Base-by-base conservation (phyloP, 2,888 invertebrate genomes). In the Ophonus ardosiacus region DNA sequence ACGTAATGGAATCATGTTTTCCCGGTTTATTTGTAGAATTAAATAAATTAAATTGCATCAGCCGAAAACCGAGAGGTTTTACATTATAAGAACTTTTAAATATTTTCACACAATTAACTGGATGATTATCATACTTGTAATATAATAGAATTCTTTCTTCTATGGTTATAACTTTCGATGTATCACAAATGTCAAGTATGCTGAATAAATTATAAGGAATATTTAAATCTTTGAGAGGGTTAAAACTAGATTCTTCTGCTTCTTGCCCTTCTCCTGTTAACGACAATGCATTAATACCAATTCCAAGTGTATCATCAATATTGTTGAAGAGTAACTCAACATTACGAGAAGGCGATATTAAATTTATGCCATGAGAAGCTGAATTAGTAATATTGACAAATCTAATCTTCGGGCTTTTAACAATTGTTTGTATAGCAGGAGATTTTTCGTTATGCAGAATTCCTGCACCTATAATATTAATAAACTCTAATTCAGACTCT, bases 71-170 rank as follows among this genome's bases (percentile, higher is more conserved):
- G 88, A 99, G 94, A 13, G 96, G 96, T 89, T 98, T 98, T 0
- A 96, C 95, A 86, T 96, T 94, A 89, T 95, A 96, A 86, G 95
- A 95, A 86, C 98, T 97, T 84, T 96, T 96, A 90, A 99, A 98
- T 87, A 99, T 98, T 91, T 99, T 99, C 0, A 99, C 97, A 90
- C 99, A 99, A 90, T 99, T 99, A 0, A 98, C 97, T 0, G 98
- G 97, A 90, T 96, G 95, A 88, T 98, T 98, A 89, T 98, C 98
- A 89, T 99, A 99, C 90, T 99, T 99, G 91, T 98, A 99, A 90
- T 98, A 99, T 18, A 99, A 90, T 0, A 99, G 91, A 5, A 99
- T 94, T 71, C 99, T 93, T 89, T 99, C 98, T 90, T 98, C 97
- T 0, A 99, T 94, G 0, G 94, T 93, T 15, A 99, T 95, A 90